phyloP scores from a whole-genome alignment of 2,888 invertebrate genomes.

The Oscheius sp. region DNA sequence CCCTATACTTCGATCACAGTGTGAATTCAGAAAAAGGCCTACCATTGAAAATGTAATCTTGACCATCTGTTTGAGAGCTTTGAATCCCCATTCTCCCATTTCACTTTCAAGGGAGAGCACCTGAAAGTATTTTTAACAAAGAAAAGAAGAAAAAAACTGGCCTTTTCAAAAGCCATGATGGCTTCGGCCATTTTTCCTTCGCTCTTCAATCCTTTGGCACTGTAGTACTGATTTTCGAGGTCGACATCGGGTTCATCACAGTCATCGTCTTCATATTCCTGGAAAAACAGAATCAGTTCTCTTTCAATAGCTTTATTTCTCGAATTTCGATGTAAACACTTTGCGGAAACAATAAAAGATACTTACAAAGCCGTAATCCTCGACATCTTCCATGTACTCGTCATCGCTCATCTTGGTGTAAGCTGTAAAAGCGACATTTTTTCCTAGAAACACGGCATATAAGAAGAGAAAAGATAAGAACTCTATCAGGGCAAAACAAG shows the following conservation, averaged over 20 bases:
- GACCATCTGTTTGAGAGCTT: conserved; percentile 99
- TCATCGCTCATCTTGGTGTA: conserved; percentile 63
- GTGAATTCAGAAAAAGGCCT: conserved; percentile 70
- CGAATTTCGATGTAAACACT: neutral
- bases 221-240: conserved; percentile 99
- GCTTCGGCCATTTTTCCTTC: conserved; percentile 94
- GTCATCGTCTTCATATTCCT: conserved; percentile 97
- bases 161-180: conserved; percentile 84
- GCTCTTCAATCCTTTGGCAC: conserved; percentile 91
- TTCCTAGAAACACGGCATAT: no score
- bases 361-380: conserved; percentile 72
- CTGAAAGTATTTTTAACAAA: conserved; percentile 18
- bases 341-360: conserved; percentile 25
- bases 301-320: no score
- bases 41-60: conserved; percentile 98
- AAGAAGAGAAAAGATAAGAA: no score
- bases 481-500: no score
- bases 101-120: conserved; percentile 96
- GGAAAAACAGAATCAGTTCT: conserved; percentile 34
- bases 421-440: neutral
- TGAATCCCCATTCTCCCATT: conserved; percentile 99
- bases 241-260: conserved; percentile 99
- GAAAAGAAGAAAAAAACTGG: conserved; percentile 41
- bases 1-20: conserved; percentile 77
- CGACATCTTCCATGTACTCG: conserved; percentile 71